Evolutionary conservation across 2,113 vertebrate genomes (phyloP), one percentile per base, ranked within the genome.

Genomic region (Pseudois nayaur): DNA sequence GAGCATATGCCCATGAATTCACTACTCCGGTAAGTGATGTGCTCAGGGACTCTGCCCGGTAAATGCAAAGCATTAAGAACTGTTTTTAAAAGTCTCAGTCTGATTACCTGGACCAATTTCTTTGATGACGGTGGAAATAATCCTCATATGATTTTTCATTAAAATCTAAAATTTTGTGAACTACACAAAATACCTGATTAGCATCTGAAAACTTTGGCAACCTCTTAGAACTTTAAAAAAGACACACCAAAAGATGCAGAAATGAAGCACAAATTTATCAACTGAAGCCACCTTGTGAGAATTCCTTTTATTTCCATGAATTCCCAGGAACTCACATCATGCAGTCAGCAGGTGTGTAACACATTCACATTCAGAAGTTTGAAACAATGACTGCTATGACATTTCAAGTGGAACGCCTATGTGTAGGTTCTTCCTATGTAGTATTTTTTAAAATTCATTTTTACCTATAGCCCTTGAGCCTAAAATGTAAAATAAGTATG

Each of bases 1-100:
- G 94, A 98, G 97, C 95, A 88, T 12, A 76, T 87, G 62, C 76
- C 76, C 76, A 71, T 48, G 84, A 95, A 97, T 94, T 95, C 94
- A 93, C 86, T 54, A 43, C 95, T 97, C 60, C 88, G 85, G 82
- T 88, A 64, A 97, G 97, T 89, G 76, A 97, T 48, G 57, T 0
- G 0, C 81, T 76, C 79, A 81, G 91, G 82, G 97, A 97, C 94
- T 90, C 95, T 92, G 89, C 62, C 87, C 82, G 40, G 52, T 23
- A 92, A 96, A 95, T 8, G 55, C 33, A 64, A 91, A 82, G 90
- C 64, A 85, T 82, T 74, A 94, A 74, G 27, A 92, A 84, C 87
- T 92, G 45, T 45, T 84, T 91, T 92, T 43, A 21, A 45, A 87
- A 96, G 40, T 87, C 64, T 92, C 57, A 3, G 25, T 96, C 89